Evolutionary conservation across 2,888 invertebrate genomes (phyloP), one percentile per base, ranked within the genome.

Genomic region (Timema cristinae): DNA sequence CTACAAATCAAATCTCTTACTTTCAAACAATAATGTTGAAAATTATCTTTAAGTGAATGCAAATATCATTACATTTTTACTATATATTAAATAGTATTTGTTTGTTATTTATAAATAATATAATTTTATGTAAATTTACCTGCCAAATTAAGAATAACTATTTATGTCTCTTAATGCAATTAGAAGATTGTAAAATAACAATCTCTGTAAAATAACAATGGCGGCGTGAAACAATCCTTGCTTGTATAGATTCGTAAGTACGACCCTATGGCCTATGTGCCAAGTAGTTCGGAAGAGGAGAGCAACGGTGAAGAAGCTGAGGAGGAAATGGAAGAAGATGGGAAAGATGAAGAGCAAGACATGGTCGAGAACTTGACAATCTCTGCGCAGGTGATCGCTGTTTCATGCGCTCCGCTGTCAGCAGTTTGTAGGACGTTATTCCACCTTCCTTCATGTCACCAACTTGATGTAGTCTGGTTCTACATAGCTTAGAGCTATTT

Each of bases 271-370:
- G 75, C 61, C 69, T 75, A 69, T 74, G 66, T 63, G 51, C 73
- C 73, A 70, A 73, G 73, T 75, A 75, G 75, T 68, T 74, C 75
- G 16, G 75, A 75, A 69, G 75, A 75, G 54, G 73, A 72, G 61
- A 69, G 70, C 50, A 74, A 74, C 59, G 75, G 73, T 75, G 77
- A 82, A 16, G 32, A 32, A 32, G 81, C 83, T 76, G 83, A 83
- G 81, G 76, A 82, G 56, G 75, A 74, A 75, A 76, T 82, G 13
- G 82, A 83, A 76, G 83, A 83, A 81, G 76, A 82, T n/a, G 82
- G 83, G 75, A 83, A 83, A 81, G 83, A 79, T 67, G 75, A 84
- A 75, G 82, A 82, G 15, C 82, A 84, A 49, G 73, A 75, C 69
- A 73, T 72, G 66, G 73, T 76, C 69, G 69, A 72, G 63, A 72